These are phyloP conservation scores for human (Homo sapiens) DNA, from an alignment of 2,113 vertebrate genomes.

Conservation along the genomic window GRCh38 chr7:114510001-114510500, in stretches of 20 bases:
- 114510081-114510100: neutral
- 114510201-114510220: neutral
- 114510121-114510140: neutral
- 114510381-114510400: neutral
- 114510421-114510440: neutral
- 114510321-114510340: neutral
- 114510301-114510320: constrained; percentile 19
- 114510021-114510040: neutral
- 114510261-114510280: neutral
- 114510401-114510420: neutral
- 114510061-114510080: neutral
- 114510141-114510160: neutral
- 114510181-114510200: neutral
- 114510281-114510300: neutral
- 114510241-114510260: neutral
- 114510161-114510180: neutral
- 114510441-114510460: neutral
- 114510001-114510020: neutral
- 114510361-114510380: neutral
- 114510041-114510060: neutral
- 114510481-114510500: neutral
- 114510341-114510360: neutral
- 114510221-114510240: neutral
- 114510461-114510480: constrained; percentile 1
- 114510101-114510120: neutral